These are phyloP conservation scores for Muntiacus muntjak DNA, from an alignment of 2,113 vertebrate genomes.

Conservation along the genomic window DNA sequence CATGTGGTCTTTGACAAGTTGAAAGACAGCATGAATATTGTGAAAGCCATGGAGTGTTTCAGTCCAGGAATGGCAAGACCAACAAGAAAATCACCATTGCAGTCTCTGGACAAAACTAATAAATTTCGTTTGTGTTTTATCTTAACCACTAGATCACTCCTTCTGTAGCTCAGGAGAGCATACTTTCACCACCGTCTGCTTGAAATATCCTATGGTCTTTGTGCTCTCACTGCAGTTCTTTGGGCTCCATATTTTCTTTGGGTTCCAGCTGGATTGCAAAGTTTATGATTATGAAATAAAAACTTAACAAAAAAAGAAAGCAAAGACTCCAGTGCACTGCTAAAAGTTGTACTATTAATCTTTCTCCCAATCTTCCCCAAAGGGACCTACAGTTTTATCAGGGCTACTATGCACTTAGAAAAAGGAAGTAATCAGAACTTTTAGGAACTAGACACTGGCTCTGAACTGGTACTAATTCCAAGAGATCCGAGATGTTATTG, in stretches of 20 bases:
- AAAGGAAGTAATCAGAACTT: not conserved
- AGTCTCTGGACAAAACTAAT: not conserved
- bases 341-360: not conserved
- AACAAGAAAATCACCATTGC: not conserved
- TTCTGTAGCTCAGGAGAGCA: not conserved
- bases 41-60: not conserved
- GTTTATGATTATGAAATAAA: not conserved
- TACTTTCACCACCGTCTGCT: not conserved
- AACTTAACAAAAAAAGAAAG: not conserved
- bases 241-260: not conserved
- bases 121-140: not conserved
- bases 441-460: not conserved
- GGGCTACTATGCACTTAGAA: not conserved
- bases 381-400: not conserved
- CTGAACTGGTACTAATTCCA: not conserved
- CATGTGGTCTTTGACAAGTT: not conserved
- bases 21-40: not conserved
- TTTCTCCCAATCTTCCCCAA: not conserved
- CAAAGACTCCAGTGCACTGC: not conserved
- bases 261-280: not conserved
- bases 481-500: not conserved
- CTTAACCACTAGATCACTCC: not conserved
- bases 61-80: not conserved
- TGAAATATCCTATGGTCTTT: not conserved
- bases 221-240: not conserved